Conservation (phyloP, 1,140 invertebrate species). For the Drosophila equinoxialis region DNA sequence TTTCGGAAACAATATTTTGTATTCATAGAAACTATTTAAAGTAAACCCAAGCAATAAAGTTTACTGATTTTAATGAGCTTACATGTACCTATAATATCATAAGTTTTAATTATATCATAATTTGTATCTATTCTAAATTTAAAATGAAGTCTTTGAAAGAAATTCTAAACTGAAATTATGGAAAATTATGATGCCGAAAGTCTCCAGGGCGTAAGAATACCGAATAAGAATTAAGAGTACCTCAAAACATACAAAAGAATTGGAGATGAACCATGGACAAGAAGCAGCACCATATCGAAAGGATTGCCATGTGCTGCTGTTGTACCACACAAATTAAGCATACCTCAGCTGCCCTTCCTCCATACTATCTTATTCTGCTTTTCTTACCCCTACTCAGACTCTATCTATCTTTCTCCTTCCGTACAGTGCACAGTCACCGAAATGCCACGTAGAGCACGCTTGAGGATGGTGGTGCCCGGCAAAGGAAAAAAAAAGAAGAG, state of each 20-base stretch:
- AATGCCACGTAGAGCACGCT: constrained; percentile 77
- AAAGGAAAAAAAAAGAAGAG: constrained; percentile 21
- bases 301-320: constrained; percentile 56
- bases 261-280: neutral
- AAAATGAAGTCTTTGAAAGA: constrained; percentile 39
- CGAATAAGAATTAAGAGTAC: neutral
- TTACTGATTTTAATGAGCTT: neutral
- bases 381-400: constrained; percentile 20
- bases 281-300: constrained; percentile 48
- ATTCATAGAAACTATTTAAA: too few relatives aligned
- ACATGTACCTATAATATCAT: neutral
- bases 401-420: neutral
- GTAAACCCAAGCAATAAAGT: too few relatives aligned
- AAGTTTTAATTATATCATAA: constrained; percentile 1
- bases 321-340: constrained; percentile 43
- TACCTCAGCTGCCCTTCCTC: constrained; percentile 13
- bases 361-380: constrained; percentile 26
- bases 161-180: constrained; percentile 37
- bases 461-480: constrained; percentile 22
- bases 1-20: too few relatives aligned
- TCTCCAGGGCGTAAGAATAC: constrained; percentile 31
- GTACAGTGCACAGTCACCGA: constrained; percentile 26
- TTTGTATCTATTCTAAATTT: constrained; percentile 22
- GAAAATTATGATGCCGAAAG: constrained; percentile 52
- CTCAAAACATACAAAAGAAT: neutral